Evolutionary conservation across 2,113 vertebrate genomes (phyloP), one percentile per base, ranked within the genome.

Genomic region (Leuciscus idus): DNA sequence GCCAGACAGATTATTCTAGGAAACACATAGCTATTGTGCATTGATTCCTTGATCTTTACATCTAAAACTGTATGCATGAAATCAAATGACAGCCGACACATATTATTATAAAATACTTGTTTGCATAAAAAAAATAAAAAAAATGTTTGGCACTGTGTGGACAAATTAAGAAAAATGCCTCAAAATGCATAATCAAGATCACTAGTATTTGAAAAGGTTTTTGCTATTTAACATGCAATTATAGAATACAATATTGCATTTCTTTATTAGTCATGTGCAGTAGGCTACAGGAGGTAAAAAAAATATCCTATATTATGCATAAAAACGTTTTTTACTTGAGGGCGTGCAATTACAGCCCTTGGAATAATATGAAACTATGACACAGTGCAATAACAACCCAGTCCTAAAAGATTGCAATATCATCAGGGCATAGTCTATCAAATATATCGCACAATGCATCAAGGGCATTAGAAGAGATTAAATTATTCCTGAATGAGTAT

Each of bases 1-100:
- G 46, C 19, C 81, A 82, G 57, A 85, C 85, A 90, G 50, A 73
- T 39, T 59, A 73, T 59, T 84, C 68, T 9, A 23, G 50, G 33
- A 74, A 73, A 36, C 82, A 36, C 21, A 30, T 36, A 57, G 50
- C 50, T 43, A 33, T 23, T 73, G 43, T 70, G 26, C 62, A 70
- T 26, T 26, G 26, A 26, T 82, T 52, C 30, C 7, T 30, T 36
- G 3, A 33, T 50, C 17, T 52, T 66, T 13, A 68, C 19, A 66
- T 70, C 81, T 70, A 82, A 21, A 66, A 30, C 23, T 26, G 23
- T 7, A 52, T 52, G 28, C 19, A 30, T 48, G 39, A 15, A 48
- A 66, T 8, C 11, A 21, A 17, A 66, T 30, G 3, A 12, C 39
- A 48, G 1, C 9, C 8, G 28, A 17, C 8, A 11, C 59, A 30